A percentile compares a stretch with the other conserved stretches of the same genome.
These are phyloP conservation scores for Hoplostethus mediterraneus DNA, from an alignment of 2,797 vertebrate species.

Conservation along the genomic window DNA sequence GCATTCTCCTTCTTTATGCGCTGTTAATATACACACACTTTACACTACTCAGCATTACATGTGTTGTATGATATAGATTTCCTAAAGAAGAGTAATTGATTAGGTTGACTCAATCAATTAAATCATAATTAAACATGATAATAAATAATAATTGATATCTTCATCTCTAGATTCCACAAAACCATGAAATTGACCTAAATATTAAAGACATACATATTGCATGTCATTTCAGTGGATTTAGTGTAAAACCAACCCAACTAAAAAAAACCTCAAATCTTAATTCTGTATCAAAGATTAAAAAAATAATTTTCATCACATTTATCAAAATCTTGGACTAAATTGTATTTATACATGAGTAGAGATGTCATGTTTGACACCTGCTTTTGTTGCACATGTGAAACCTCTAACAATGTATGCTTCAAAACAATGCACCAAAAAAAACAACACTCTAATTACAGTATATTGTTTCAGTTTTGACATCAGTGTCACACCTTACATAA, in stretches of 20 bases:
- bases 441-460: not conserved
- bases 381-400: not conserved
- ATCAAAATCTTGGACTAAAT: not conserved
- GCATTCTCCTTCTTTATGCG: not conserved
- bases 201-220: not conserved
- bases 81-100: constrained; percentile 46
- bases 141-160: constrained; percentile 9
- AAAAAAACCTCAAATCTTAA: too few relatives aligned
- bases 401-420: not conserved
- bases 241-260: not conserved
- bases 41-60: constrained; percentile 15
- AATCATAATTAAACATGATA: constrained; percentile 5
- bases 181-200: not conserved
- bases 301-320: not conserved
- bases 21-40: not conserved
- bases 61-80: constrained; percentile 22
- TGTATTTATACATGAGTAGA: not conserved
- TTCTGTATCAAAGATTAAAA: too few relatives aligned
- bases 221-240: not conserved
- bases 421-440: not conserved
- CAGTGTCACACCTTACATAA: constrained; percentile 3
- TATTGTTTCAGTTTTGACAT: constrained; percentile 2
- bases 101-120: constrained; percentile 20
- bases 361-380: not conserved
- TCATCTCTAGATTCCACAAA: constrained; percentile 3